Percentiles rank a stretch among this genome's conserved stretches.
These are phyloP conservation scores for Centroberyx gerrardi DNA, from an alignment of 2,797 vertebrate species.

Conservation along the genomic window DNA sequence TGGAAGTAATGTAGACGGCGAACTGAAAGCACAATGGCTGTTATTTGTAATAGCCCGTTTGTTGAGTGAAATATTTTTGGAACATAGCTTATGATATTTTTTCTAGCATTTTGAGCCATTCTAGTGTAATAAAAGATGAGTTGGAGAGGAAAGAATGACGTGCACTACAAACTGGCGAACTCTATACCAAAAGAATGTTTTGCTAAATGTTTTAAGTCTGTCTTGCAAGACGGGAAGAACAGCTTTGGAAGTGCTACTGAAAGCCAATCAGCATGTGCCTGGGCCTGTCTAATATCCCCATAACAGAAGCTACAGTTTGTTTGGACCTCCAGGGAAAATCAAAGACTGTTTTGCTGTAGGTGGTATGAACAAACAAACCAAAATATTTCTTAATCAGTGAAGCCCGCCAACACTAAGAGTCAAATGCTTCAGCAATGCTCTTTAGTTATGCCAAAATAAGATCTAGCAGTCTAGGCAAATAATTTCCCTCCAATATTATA, in stretches of 20 bases:
- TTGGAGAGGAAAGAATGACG: not conserved
- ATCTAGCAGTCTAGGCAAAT: too few species aligned
- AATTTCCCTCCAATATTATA: too few species aligned
- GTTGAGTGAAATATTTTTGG: slow-evolving; percentile 41
- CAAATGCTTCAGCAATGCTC: not conserved
- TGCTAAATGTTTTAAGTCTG: not conserved
- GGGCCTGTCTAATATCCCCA: too few species aligned
- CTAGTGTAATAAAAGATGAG: not conserved
- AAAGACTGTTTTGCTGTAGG: too few species aligned
- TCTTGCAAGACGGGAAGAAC: not conserved
- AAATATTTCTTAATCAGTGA: not conserved
- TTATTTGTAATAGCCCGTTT: not conserved
- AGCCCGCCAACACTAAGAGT: not conserved
- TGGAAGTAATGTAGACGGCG: not conserved
- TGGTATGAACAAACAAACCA: too few species aligned
- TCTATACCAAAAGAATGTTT: not conserved
- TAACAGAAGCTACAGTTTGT: too few species aligned
- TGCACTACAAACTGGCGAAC: slow-evolving; percentile 11
- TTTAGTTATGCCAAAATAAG: not conserved
- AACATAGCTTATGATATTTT: slow-evolving; percentile 37
- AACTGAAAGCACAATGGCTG: not conserved
- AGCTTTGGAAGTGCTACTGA: not conserved
- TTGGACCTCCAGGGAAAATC: too few species aligned
- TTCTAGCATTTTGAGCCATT: slow-evolving; percentile 17
- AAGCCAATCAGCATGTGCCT: not conserved